phyloP scores from a whole-genome alignment of 2,113 vertebrate genomes.

The Delphinus delphis region DNA sequence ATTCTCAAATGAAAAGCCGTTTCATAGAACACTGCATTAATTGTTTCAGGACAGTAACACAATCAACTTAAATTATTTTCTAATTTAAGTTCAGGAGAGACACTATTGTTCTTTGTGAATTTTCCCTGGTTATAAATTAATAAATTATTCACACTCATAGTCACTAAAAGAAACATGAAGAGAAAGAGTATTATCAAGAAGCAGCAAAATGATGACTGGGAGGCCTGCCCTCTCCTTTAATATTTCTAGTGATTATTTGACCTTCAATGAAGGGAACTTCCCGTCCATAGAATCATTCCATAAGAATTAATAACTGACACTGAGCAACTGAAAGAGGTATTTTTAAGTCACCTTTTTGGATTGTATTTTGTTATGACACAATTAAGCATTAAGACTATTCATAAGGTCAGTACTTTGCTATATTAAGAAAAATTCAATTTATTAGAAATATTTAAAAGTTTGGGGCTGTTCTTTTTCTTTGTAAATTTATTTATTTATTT shows the following conservation, averaged over 20 bases:
- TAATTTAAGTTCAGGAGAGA: conserved; percentile 60
- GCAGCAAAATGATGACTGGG: not conserved
- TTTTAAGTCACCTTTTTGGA: not conserved
- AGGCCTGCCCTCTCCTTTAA: not conserved
- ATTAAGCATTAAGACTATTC: not conserved
- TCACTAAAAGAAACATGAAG: conserved; percentile 54
- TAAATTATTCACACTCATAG: conserved; percentile 70
- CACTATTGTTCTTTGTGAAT: conserved; percentile 54
- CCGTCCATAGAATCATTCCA: not conserved
- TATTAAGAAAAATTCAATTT: not conserved
- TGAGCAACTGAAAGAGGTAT: not conserved
- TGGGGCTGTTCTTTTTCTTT: not conserved
- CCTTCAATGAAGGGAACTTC: not conserved
- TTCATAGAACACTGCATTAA: conserved; percentile 55
- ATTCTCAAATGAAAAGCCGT: conserved; percentile 58
- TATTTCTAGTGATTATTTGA: conserved; percentile 41
- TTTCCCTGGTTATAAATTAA: conserved; percentile 54
- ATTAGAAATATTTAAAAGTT: not conserved
- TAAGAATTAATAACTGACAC: not conserved
- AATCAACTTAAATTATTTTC: conserved; percentile 44
- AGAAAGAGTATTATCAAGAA: not conserved
- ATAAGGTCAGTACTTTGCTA: not conserved
- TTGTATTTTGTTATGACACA: not conserved
- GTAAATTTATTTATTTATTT: no score
- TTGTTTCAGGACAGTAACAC: conserved; percentile 56